Base-by-base conservation (phyloP, 2,888 invertebrate species). In the Tetramorium bicarinatum region DNA sequence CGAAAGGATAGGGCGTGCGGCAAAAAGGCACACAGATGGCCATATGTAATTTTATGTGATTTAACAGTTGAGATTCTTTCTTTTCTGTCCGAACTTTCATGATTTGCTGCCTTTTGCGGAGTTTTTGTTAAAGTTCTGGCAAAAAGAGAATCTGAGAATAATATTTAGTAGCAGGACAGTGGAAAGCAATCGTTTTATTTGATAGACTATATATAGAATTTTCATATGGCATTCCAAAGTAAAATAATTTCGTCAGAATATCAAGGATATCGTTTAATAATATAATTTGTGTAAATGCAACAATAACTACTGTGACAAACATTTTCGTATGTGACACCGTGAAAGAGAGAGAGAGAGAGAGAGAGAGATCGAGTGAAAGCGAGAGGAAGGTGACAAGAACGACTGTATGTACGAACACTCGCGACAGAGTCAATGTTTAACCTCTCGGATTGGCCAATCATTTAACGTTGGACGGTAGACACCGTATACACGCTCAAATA, bases 31-130 rank as follows among this genome's bases (percentile, higher is more conserved):
- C 72, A 77, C 56, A 25, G 79, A 88, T 47, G 74, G 29, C 44
- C 54, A 15, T 67, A 66, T 84, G 91, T 91, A 91, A 91, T 91
- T 91, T 91, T 89, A 91, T 86, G 84, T 87, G 89, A 90, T 89
- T 91, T 91, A 88, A 90, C 88, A 91, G 90, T 85, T 81, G 85
- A 85, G 85, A 91, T 91, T 89, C 89, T 47, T 64, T 69, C 64
- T 38, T 69, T 83, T 64, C 75, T 18, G 29, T 34, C 59, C 21
- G 3, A 67, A 67, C 77, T 77, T 52, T 77, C 47, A 54, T 9
- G 69, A 77, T 71, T 83, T 52, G 61, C 54, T 41, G 18, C 67
- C n/a, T 18, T 49, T 59, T 49, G 64, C 21, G 9, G 41, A 25
- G 62, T 47, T 74, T 66, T 66, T 74, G 8, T 21, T 21, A 25